Evolutionary conservation across 2,888 invertebrate genomes (phyloP).

Genomic region (Polydrusus tereticollis): DNA sequence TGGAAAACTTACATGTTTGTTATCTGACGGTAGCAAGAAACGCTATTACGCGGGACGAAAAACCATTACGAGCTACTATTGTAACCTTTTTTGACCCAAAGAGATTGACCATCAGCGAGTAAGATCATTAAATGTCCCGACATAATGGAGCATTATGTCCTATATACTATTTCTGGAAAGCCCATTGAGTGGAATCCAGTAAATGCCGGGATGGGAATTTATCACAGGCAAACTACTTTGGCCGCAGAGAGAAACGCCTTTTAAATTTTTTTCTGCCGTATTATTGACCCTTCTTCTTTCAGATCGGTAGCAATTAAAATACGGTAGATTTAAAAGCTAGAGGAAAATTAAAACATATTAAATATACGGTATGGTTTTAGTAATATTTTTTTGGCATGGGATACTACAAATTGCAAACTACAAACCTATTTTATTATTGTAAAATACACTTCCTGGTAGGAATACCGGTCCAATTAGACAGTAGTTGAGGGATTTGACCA

Average conservation of each 20-base stretch:
- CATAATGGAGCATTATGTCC: conserved; percentile 46
- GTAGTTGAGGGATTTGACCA: too few species aligned
- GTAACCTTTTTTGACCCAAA: conserved; percentile 19
- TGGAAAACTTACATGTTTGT: conserved; percentile 13
- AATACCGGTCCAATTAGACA: too few species aligned
- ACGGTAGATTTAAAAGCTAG: too few species aligned
- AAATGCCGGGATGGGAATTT: conserved; percentile 37
- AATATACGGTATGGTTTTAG: too few species aligned
- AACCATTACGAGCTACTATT: conserved; percentile 32
- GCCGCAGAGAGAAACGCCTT: conserved; percentile 16
- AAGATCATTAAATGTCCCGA: conserved; percentile 43
- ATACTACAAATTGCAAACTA: too few species aligned
- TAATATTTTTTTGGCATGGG: too few species aligned
- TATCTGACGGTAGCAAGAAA: conserved; percentile 6
- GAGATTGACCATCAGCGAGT: conserved; percentile 32
- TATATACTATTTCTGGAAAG: conserved; percentile 44
- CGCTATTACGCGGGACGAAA: conserved; percentile 1
- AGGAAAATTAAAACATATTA: too few species aligned
- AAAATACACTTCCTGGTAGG: too few species aligned
- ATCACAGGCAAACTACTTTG: conserved; percentile 34
- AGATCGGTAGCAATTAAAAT: not conserved
- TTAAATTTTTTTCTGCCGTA: conserved; percentile 18
- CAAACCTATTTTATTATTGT: too few species aligned
- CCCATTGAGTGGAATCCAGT: conserved; percentile 35
- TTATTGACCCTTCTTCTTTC: conserved; percentile 2